A percentile compares a stretch with the other conserved stretches of the same genome.
Conservation (phyloP, 2,113 vertebrate genomes). For the Cynoglossus semilaevis region DNA sequence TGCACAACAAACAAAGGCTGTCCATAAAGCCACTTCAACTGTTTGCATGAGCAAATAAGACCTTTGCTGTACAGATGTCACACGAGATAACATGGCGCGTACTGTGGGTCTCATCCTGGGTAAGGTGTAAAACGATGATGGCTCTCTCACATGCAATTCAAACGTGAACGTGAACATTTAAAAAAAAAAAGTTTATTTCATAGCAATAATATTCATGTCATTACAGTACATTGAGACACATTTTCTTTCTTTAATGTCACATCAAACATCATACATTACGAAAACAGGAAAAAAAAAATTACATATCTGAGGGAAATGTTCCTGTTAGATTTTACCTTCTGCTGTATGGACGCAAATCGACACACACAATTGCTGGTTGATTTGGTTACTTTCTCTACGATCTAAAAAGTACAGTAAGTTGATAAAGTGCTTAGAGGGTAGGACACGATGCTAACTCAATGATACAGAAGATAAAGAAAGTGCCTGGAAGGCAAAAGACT, state of each 20-base stretch:
- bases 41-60: slow-evolving; percentile 75
- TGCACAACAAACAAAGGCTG: slow-evolving; percentile 74
- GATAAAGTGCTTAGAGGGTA: slow-evolving; percentile 68
- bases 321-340: too few species aligned
- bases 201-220: slow-evolving; percentile 47
- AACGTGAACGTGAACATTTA: too few species aligned
- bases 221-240: slow-evolving; percentile 28
- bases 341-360: too few species aligned
- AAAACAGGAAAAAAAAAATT: too few species aligned
- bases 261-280: slow-evolving; percentile 32
- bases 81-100: slow-evolving; percentile 24
- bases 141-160: neutral
- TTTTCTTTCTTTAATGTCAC: neutral
- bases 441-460: slow-evolving; percentile 30
- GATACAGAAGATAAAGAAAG: slow-evolving; percentile 40
- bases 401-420: slow-evolving; percentile 52
- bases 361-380: slow-evolving; percentile 30
- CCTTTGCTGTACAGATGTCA: slow-evolving; percentile 73
- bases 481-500: slow-evolving; percentile 32
- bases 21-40: slow-evolving; percentile 76
- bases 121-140: slow-evolving; percentile 9
- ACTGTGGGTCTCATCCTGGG: slow-evolving; percentile 5
- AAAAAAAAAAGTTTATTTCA: too few species aligned
- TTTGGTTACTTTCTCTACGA: slow-evolving; percentile 16
- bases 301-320: too few species aligned